Conservation (phyloP, 2,888 invertebrate genomes). For the Trichopoda pennipes region DNA sequence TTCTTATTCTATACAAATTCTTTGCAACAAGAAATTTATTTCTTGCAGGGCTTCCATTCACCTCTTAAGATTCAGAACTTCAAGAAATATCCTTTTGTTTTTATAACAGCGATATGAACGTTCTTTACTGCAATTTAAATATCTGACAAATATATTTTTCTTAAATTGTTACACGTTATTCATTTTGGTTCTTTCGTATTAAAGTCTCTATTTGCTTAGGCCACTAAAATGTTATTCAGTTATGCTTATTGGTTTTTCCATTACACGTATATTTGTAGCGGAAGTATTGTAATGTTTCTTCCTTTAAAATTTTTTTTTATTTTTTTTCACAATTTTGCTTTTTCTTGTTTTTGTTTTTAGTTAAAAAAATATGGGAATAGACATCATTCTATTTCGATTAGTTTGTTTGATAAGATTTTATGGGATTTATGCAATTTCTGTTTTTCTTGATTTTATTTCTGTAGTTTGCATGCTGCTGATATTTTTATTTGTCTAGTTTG, state of each 20-base stretch:
- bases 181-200: too few relatives aligned
- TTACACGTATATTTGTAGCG: conserved; percentile 25
- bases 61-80: too few relatives aligned
- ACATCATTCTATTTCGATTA: conserved; percentile 49
- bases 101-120: too few relatives aligned
- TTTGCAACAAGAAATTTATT: too few relatives aligned
- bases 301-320: conserved; percentile 66
- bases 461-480: conserved; percentile 20
- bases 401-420: conserved; percentile 52
- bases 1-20: too few relatives aligned
- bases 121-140: too few relatives aligned
- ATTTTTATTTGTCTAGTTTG: conserved; percentile 46
- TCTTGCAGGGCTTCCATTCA: too few relatives aligned
- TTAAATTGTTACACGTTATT: too few relatives aligned
- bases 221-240: too few relatives aligned
- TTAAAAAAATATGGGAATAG: background rate
- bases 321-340: conserved; percentile 56
- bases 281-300: conserved; percentile 57
- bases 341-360: conserved; percentile 17
- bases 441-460: background rate
- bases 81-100: too few relatives aligned
- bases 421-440: conserved; percentile 40
- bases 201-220: too few relatives aligned
- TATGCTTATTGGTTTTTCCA: conserved; percentile 2
- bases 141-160: too few relatives aligned